Percentiles rank a stretch among this genome's conserved stretches.
Conservation (phyloP, 2,888 invertebrate genomes). For the Oligia latruncula region DNA sequence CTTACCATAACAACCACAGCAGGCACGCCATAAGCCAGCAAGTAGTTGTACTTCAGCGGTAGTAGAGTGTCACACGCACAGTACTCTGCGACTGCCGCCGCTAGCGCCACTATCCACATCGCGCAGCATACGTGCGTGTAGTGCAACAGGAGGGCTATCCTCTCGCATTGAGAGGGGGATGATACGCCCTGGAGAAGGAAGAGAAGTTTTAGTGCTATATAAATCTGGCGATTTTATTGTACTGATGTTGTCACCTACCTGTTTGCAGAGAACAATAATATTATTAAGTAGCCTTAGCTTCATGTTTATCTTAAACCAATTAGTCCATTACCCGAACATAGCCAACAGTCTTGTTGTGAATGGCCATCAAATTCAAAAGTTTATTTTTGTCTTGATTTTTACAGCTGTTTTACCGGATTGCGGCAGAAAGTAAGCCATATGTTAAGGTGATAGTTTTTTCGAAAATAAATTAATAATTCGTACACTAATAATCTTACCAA, state of each 20-base stretch:
- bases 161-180: constrained; percentile 91
- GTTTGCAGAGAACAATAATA: neutral
- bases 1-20: constrained; percentile 92
- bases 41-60: constrained; percentile 90
- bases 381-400: neutral
- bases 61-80: constrained; percentile 90
- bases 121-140: constrained; percentile 93
- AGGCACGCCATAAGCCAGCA: constrained; percentile 91
- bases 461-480: neutral
- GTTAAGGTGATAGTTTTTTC: neutral
- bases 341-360: constrained; percentile 1
- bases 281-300: neutral
- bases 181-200: constrained; percentile 90
- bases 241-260: neutral
- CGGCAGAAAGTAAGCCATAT: too few species aligned
- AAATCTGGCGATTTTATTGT: neutral
- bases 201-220: neutral
- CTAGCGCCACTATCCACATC: constrained; percentile 92
- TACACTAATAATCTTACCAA: neutral
- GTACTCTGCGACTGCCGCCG: constrained; percentile 87
- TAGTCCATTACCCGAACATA: neutral
- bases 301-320: neutral
- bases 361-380: neutral
- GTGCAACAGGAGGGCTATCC: constrained; percentile 92
- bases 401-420: neutral